phyloP scores from a whole-genome alignment of 2,797 vertebrate genomes.

The Poecilia gillii region DNA sequence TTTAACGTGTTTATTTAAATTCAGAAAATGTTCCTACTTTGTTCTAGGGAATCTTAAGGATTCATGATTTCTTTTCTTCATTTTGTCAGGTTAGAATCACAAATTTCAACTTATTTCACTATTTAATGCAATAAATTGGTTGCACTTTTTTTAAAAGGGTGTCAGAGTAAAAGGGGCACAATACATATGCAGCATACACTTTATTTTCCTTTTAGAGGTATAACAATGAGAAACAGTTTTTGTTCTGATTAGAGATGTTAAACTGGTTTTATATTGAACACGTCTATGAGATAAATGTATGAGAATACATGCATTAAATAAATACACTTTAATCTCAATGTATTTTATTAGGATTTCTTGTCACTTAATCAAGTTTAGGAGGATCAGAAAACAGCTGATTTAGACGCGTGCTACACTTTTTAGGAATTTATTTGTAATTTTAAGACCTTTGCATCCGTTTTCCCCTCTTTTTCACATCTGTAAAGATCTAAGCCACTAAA shows the following conservation, averaged over 20 bases:
- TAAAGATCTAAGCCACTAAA: not conserved
- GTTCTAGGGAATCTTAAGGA: not conserved
- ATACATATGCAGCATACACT: not conserved
- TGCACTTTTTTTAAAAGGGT: not conserved
- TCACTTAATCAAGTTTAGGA: not conserved
- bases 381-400: not conserved
- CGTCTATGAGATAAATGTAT: not conserved
- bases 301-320: not conserved
- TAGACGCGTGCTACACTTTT: not conserved
- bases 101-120: not conserved
- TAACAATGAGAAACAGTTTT: not conserved
- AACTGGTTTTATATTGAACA: not conserved
- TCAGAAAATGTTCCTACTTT: not conserved
- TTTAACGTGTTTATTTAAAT: not conserved
- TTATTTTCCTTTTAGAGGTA: not conserved
- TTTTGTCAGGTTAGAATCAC: not conserved
- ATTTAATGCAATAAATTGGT: not conserved
- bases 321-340: not conserved
- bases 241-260: not conserved
- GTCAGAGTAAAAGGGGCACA: not conserved
- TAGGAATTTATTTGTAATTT: not conserved
- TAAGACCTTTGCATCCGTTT: not conserved
- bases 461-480: too few species aligned
- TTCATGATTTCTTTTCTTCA: not conserved
- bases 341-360: not conserved